Conservation (phyloP, 2,113 vertebrate genomes). For the Brachyhypopomus occidentalis region DNA sequence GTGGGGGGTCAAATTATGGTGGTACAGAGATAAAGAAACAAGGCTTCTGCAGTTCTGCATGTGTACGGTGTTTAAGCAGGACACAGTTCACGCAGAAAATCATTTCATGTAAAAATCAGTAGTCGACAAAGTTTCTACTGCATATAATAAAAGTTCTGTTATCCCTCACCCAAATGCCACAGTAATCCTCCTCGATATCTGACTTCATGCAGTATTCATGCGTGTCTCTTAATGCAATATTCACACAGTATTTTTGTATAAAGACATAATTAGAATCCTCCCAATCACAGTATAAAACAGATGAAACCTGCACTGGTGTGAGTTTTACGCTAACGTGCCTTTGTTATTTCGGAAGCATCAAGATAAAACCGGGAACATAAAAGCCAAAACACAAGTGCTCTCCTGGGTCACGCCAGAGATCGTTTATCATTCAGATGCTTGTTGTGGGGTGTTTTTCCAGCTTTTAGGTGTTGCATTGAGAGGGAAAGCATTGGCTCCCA, state of each 20-base stretch:
- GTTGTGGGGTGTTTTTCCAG: conserved; percentile 16
- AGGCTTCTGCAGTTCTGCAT: background rate
- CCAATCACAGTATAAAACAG: conserved; percentile 1
- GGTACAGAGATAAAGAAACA: no score
- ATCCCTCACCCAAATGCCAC: conserved; percentile 43
- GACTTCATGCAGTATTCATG: conserved; percentile 52
- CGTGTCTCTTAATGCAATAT: conserved; percentile 18
- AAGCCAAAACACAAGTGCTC: conserved; percentile 35
- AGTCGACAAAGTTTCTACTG: conserved; percentile 59
- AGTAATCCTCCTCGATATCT: conserved; percentile 50
- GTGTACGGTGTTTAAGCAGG: background rate
- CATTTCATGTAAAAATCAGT: background rate
- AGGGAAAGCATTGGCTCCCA: conserved; percentile 38
- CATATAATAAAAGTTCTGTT: conserved; percentile 69
- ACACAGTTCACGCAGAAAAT: background rate
- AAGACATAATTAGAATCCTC: conserved; percentile 50
- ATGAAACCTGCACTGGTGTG: background rate
- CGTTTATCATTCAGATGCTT: conserved; percentile 12
- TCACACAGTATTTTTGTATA: conserved; percentile 46
- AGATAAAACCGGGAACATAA: conserved; percentile 45
- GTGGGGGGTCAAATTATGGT: no score
- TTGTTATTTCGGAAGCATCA: conserved; percentile 24
- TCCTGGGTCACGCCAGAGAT: conserved; percentile 49
- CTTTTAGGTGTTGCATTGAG: conserved; percentile 32
- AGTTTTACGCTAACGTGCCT: conserved; percentile 37